phyloP scores from a whole-genome alignment of 2,888 invertebrate genomes.

The Dorcus hopei region DNA sequence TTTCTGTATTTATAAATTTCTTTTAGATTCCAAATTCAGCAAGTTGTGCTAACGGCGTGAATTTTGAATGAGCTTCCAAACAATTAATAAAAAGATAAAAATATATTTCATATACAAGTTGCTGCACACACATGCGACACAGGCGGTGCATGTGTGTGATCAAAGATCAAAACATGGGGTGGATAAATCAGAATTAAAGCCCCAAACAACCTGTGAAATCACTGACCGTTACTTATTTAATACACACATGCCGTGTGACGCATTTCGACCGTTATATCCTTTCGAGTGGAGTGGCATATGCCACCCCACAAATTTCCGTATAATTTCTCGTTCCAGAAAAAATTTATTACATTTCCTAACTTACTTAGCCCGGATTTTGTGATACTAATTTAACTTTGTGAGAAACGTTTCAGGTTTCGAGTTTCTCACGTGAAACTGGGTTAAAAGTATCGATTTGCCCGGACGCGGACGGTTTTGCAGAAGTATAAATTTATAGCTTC shows the following conservation, averaged over 20 bases:
- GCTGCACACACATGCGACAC: no score
- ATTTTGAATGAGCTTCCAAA: no score
- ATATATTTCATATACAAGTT: no score
- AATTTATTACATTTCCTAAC: background rate
- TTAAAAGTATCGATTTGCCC: constrained; percentile 9
- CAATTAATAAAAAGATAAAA: no score
- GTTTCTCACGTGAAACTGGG: constrained; percentile 11
- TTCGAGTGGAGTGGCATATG: constrained; percentile 7
- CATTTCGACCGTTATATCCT: constrained; percentile 16
- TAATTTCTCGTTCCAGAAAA: background rate
- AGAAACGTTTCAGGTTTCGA: no score
- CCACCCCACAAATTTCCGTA: background rate
- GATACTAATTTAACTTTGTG: no score
- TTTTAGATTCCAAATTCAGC: no score
- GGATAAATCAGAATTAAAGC: constrained; percentile 9
- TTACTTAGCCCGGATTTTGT: background rate
- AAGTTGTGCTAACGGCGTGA: no score
- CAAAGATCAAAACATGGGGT: no score
- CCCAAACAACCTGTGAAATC: constrained; percentile 15
- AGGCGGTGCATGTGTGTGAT: no score
- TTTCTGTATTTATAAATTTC: no score
- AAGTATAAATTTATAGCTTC: constrained; percentile 16
- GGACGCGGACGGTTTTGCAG: constrained; percentile 6
- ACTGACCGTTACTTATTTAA: constrained; percentile 15
- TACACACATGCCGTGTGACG: constrained; percentile 14